Conservation (phyloP, 2,113 vertebrate genomes). For the human region GRCh38 chr3:85685001-85685500, state of each 20-base stretch:
- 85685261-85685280: not conserved
- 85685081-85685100: too few relatives aligned
- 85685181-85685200: not conserved
- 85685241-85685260: fast-evolving
- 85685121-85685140: too few relatives aligned
- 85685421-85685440: not conserved
- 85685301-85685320: not conserved
- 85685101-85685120: too few relatives aligned
- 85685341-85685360: not conserved
- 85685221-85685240: not conserved
- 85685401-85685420: not conserved
- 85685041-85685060: too few relatives aligned
- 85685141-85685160: too few relatives aligned
- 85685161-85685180: not conserved
- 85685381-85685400: not conserved
- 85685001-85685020: too few relatives aligned
- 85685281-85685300: not conserved
- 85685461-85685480: not conserved
- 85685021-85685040: too few relatives aligned
- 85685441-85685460: fast-evolving
- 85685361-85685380: not conserved
- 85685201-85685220: not conserved
- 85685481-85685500: not conserved
- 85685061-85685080: too few relatives aligned
- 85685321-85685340: not conserved